phyloP scores from a whole-genome alignment of 2,888 invertebrate species.

The Sepiola atlantica region DNA sequence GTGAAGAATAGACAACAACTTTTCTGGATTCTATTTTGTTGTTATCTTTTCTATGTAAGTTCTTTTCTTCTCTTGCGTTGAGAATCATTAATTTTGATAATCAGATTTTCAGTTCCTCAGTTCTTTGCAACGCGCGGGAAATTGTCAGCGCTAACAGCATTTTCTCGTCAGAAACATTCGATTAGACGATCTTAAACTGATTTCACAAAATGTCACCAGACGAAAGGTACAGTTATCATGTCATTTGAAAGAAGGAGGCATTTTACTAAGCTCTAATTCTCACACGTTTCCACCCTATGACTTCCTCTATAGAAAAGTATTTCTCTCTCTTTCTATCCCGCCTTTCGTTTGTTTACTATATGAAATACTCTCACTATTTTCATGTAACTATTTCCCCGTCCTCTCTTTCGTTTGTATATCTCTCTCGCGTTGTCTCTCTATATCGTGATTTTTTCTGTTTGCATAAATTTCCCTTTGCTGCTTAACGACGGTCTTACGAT shows the following conservation, averaged over 20 bases:
- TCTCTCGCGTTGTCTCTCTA: too few relatives aligned
- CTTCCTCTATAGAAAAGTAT: too few relatives aligned
- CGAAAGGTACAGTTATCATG: constrained; percentile 12
- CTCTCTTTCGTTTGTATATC: too few relatives aligned
- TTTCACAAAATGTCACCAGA: not conserved
- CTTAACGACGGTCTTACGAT: too few relatives aligned
- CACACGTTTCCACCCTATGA: not conserved
- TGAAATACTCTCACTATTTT: too few relatives aligned
- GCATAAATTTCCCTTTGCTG: too few relatives aligned
- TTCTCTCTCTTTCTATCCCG: too few relatives aligned
- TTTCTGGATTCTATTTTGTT: not conserved
- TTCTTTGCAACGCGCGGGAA: not conserved
- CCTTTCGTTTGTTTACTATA: too few relatives aligned
- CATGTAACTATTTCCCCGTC: too few relatives aligned
- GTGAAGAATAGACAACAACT: not conserved
- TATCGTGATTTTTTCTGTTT: too few relatives aligned
- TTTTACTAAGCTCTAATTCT: not conserved
- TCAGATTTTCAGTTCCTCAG: not conserved
- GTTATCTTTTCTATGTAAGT: not conserved
- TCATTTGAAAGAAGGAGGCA: not conserved
- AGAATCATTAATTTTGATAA: constrained; percentile 21
- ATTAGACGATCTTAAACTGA: not conserved
- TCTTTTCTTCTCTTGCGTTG: not conserved
- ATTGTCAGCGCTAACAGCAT: constrained; percentile 10
- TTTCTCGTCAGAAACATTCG: not conserved